phyloP scores from a whole-genome alignment of 2,797 vertebrate species.

The Rhadinocentrus ornatus region DNA sequence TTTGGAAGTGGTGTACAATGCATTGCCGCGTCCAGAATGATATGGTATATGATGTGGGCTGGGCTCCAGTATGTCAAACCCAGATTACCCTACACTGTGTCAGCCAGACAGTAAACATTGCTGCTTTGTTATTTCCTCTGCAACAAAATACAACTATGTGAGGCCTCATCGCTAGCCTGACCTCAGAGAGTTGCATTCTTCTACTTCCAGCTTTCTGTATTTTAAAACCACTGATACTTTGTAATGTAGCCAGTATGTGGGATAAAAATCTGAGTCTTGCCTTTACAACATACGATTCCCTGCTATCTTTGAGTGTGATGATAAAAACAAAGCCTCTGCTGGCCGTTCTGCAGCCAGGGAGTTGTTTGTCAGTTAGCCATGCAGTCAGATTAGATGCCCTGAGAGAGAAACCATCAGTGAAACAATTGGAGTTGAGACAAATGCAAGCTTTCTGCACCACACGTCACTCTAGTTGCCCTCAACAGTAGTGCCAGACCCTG shows the following conservation, averaged over 20 bases:
- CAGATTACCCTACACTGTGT: conserved; percentile 54
- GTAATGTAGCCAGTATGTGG: conserved; percentile 15
- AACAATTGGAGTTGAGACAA: conserved; percentile 76
- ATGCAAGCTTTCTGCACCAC: conserved; percentile 61
- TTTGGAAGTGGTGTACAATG: conserved; percentile 31
- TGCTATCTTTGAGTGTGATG: conserved; percentile 21
- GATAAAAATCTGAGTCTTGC: conserved; percentile 6
- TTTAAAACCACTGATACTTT: not conserved
- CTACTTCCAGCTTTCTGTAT: too few relatives aligned
- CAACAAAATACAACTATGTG: conserved; percentile 31
- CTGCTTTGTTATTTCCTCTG: conserved; percentile 56
- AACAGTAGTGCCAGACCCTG: conserved; percentile 33
- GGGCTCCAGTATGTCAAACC: conserved; percentile 40
- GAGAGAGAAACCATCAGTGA: conserved; percentile 66
- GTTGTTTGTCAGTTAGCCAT: conserved; percentile 73
- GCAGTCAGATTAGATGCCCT: conserved; percentile 73
- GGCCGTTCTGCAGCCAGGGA: conserved; percentile 72
- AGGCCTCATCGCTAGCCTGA: not conserved
- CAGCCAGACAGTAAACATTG: conserved; percentile 57
- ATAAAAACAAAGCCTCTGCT: conserved; percentile 64
- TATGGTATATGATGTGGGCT: conserved; percentile 49
- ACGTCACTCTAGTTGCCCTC: conserved; percentile 63
- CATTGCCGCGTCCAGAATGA: conserved; percentile 46
- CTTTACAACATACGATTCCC: conserved; percentile 22
- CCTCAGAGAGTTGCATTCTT: not conserved